Evolutionary conservation across 2,113 vertebrate species (phyloP).

Genomic region (Acinonyx jubatus): DNA sequence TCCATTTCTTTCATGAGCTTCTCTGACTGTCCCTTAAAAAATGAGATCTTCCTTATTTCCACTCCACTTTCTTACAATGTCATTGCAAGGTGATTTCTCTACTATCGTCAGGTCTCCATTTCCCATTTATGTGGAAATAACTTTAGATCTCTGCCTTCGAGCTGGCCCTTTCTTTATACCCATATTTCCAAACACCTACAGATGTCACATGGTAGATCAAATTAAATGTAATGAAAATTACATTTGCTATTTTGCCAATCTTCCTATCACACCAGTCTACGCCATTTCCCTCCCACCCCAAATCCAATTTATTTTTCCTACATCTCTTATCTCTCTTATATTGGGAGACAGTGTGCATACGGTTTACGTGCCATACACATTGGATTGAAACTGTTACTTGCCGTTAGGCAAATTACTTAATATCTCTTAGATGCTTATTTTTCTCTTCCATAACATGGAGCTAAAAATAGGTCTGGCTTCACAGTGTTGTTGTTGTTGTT

Average conservation of each 20-base stretch:
- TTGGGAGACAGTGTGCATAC: not conserved
- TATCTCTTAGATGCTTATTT: constrained; percentile 1
- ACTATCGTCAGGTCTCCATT: not conserved
- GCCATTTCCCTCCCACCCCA: not conserved
- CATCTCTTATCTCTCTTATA: not conserved
- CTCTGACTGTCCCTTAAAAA: not conserved
- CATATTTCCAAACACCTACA: not conserved
- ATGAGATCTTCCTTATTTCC: not conserved
- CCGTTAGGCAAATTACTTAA: not conserved
- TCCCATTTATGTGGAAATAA: not conserved
- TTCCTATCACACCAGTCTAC: not conserved
- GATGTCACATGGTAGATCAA: not conserved
- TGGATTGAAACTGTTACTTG: not conserved
- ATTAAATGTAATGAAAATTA: not conserved
- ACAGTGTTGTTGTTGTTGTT: no score
- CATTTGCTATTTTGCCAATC: not conserved
- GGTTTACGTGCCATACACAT: not conserved
- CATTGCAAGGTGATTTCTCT: not conserved
- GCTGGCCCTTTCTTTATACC: not conserved
- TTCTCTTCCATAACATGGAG: not conserved
- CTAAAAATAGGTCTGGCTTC: not conserved
- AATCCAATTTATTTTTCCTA: not conserved
- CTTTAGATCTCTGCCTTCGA: not conserved
- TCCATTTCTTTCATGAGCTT: not conserved
- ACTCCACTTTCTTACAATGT: not conserved